Evolutionary conservation across 2,113 vertebrate species (phyloP), one percentile per base, ranked within the genome.

Genomic region (Polyodon spathula): DNA sequence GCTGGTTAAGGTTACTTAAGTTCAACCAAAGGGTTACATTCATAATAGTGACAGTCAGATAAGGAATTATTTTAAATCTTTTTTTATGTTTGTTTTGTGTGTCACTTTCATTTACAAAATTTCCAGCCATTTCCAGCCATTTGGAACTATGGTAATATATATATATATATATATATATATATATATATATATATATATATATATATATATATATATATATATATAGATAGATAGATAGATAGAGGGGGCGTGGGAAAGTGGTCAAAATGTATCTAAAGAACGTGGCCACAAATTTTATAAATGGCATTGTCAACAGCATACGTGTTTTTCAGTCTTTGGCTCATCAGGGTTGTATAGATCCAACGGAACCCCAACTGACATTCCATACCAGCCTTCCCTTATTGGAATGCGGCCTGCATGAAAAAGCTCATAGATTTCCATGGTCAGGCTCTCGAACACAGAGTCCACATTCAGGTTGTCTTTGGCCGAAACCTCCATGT

Each of bases 401-500:
- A 62, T 37, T 40, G 41, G 46, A 15, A 73, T 65, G 54, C 50
- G 37, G 6, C 71, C 62, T 15, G 59, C 6, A 8, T 53, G 10
- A 54, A 57, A 58, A 39, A 61, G 48, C 6, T 51, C 4, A 38
- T 65, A 70, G 63, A 73, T 70, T 4, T 63, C 68, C 44, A 40
- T 60, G 67, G 65, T 40, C 27, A 73, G n/a, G 5, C n/a, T 58
- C 53, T 69, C 60, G 10, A 73, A 73, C 1, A 53, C 41, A 46
- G 57, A 52, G 12, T 38, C 46, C 9, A 73, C 71, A 5, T 73
- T 73, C 7, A 60, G 38, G 6, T 70, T 58, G 3, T 73, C 65
- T 40, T 67, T 69, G 37, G 68, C 63, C 6, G 67, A 69, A 39
- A 64, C 68, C 46, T 73, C 68, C 1, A 70, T 8, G 48, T 73